Evolutionary conservation across 2,113 vertebrate species (phyloP).

Genomic region (Indicator maculatus): DNA sequence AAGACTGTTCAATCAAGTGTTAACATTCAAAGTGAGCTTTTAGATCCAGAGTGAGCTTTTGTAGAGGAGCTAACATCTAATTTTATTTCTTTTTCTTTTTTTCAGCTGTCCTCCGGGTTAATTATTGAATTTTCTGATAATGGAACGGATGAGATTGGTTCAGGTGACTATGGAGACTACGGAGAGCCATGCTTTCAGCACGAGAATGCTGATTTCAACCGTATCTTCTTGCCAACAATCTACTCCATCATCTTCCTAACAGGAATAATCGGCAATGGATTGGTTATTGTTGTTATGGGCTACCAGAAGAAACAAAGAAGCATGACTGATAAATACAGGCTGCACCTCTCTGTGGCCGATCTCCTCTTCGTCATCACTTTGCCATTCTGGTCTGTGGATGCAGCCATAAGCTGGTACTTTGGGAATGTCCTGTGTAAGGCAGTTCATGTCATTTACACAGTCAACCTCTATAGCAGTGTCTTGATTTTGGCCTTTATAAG

Average conservation of each 20-base stretch:
- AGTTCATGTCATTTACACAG: constrained; percentile 93
- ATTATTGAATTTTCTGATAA: constrained; percentile 77
- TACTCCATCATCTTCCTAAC: constrained; percentile 92
- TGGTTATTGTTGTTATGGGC: constrained; percentile 96
- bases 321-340: constrained; percentile 97
- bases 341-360: constrained; percentile 95
- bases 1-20: not conserved
- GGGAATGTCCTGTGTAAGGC: constrained; percentile 88
- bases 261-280: constrained; percentile 91
- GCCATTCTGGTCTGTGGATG: constrained; percentile 97
- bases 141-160: constrained; percentile 72
- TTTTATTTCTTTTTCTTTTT: not conserved
- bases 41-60: not conserved
- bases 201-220: constrained; percentile 82
- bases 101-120: constrained; percentile 68
- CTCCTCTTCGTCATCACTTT: constrained; percentile 94
- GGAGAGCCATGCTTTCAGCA: constrained; percentile 79
- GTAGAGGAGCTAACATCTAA: not conserved
- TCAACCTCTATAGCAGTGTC: constrained; percentile 97
- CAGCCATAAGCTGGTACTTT: constrained; percentile 88
- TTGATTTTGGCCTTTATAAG: constrained; percentile 97
- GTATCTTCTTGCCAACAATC: constrained; percentile 89
- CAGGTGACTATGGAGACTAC: constrained; percentile 76
- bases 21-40: not conserved
- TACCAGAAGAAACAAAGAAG: constrained; percentile 93